Percentiles rank a stretch among this genome's conserved stretches.
These are phyloP conservation scores for Pempheris klunzingeri DNA, from an alignment of 2,797 vertebrate species.

Conservation along the genomic window DNA sequence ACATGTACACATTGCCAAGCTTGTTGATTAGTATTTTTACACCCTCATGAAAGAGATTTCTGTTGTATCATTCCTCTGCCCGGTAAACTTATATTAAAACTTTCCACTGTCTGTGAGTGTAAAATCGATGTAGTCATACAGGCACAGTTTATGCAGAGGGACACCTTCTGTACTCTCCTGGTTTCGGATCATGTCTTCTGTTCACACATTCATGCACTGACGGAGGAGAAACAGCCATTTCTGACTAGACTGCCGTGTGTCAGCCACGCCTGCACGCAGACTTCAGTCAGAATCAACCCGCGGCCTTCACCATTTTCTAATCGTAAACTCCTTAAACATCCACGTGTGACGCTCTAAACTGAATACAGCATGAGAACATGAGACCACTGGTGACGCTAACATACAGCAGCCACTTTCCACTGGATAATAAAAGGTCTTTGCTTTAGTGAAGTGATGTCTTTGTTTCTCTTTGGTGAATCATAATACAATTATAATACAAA, in stretches of 20 bases:
- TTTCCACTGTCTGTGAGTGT: conserved; percentile 6
- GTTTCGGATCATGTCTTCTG: conserved; percentile 30
- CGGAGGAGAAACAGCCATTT: conserved; percentile 70
- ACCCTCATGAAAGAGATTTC: conserved; percentile 24
- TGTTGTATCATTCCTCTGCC: conserved; percentile 17
- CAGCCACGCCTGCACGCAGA: conserved; percentile 58
- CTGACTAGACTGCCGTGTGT: conserved; percentile 57
- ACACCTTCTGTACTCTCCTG: conserved; percentile 10
- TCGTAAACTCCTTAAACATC: conserved; percentile 44
- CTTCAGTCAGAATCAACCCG: conserved; percentile 42
- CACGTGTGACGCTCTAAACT: conserved; percentile 51
- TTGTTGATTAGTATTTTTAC: conserved; percentile 30
- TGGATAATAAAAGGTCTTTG: conserved; percentile 72
- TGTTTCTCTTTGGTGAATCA: conserved; percentile 7
- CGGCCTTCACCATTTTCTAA: conserved; percentile 67
- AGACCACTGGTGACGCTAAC: conserved; percentile 45
- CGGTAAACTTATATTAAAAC: background rate
- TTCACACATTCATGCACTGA: conserved; percentile 40
- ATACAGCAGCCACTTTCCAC: conserved; percentile 26
- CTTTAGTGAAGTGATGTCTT: conserved; percentile 12
- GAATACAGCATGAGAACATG: conserved; percentile 47
- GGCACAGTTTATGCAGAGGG: background rate
- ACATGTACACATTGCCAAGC: conserved; percentile 21
- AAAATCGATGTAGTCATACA: background rate
- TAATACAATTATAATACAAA: background rate